A percentile compares a stretch with the other conserved stretches of the same genome.
Conservation (phyloP, 1,140 invertebrate genomes). For the Lasioglossum albipes region DNA sequence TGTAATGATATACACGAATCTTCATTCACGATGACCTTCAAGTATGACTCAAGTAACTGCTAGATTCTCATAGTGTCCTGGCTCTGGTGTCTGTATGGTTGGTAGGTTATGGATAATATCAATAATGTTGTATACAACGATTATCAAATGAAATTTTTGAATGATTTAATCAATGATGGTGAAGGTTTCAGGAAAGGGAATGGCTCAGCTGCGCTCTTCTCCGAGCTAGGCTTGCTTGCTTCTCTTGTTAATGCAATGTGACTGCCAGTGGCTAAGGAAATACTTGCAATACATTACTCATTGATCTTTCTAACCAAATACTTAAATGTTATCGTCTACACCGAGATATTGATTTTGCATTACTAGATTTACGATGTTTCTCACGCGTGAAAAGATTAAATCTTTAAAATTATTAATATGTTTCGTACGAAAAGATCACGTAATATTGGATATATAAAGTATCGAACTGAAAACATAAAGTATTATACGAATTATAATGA, state of each 20-base stretch:
- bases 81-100: slow-evolving; percentile 79
- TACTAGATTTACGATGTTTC: neutral
- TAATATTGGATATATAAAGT: neutral
- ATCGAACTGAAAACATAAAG: no score
- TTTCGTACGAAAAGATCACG: neutral
- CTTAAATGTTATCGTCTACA: neutral
- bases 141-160: slow-evolving; percentile 72
- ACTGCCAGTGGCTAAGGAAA: slow-evolving; percentile 68
- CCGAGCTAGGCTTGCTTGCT: slow-evolving; percentile 72
- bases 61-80: slow-evolving; percentile 79
- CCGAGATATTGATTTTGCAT: neutral
- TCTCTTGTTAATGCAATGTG: slow-evolving; percentile 72
- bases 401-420: neutral
- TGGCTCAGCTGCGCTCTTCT: slow-evolving; percentile 74
- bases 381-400: neutral
- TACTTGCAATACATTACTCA: slow-evolving; percentile 66
- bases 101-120: slow-evolving; percentile 75
- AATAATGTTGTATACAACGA: slow-evolving; percentile 74
- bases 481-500: neutral
- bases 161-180: slow-evolving; percentile 66
- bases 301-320: slow-evolving; percentile 57
- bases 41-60: slow-evolving; percentile 74
- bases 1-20: slow-evolving; percentile 68
- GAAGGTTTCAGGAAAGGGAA: slow-evolving; percentile 70
- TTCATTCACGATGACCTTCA: slow-evolving; percentile 74